Base-by-base conservation (phyloP, 2,113 vertebrate genomes). In the Dicrurus megarhynchus region DNA sequence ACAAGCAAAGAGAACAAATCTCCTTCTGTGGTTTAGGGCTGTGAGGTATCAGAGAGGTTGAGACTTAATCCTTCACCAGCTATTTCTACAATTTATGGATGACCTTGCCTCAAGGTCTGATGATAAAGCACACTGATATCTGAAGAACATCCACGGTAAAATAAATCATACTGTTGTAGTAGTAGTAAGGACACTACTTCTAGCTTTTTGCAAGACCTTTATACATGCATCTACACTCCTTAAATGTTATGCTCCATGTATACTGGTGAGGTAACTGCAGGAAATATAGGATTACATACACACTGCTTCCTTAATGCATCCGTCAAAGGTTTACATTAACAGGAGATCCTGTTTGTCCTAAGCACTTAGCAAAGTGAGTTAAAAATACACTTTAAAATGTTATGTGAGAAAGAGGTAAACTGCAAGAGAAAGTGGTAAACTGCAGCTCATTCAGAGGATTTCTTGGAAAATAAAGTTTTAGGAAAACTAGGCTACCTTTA, bases 241-340 rank as follows among this genome's bases (percentile, higher is more conserved):
- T 89, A 69, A 78, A 73, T 55, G 71, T 90, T 91, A 86, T 89
- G 67, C 47, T 94, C 27, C 55, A 80, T 6, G 1, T 84, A 68
- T 11, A 84, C 35, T 37, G 53, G 63, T 92, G 78, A 96, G 80
- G 89, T 92, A 87, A 92, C 65, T 60, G 95, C 90, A 84, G 86
- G 94, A 97, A 95, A 94, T 93, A 95, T 21, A 93, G 86, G 53
- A 94, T 96, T 95, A 94, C 91, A 87, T 74, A 81, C 2, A 5
- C 77, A 64, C 50, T 63, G 42, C 71, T 95, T 96, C 78, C 84
- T 95, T 95, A 94, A 95, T 47, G 87, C 77, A 95, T 84, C 80
- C 87, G 90, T 97, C 95, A 96, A 96, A 97, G 53, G 28, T 74
- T 90, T 96, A 82, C 59, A 82, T 80, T 89, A 93, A 69, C 78